phyloP scores from a whole-genome alignment of 2,797 vertebrate genomes.

The Myiotriccus ornatus region DNA sequence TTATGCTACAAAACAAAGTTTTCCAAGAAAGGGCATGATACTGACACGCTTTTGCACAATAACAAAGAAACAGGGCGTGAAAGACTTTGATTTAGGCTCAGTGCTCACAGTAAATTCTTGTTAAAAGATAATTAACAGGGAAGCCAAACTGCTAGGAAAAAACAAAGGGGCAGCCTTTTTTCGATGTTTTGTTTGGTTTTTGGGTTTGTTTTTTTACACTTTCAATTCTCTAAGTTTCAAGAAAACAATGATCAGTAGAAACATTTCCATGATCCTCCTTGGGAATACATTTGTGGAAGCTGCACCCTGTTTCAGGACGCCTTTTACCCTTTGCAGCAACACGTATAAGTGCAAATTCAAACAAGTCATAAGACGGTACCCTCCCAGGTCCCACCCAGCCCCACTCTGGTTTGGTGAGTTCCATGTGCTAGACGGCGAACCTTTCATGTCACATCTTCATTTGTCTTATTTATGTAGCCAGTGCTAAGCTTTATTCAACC shows the following conservation, averaged over 20 bases:
- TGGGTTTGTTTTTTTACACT: background rate
- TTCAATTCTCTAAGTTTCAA: background rate
- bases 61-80: background rate
- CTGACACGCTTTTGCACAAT: background rate
- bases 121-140: background rate
- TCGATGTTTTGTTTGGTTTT: background rate
- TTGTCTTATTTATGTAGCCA: slow-evolving; percentile 39
- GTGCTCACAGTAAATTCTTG: background rate
- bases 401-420: slow-evolving; percentile 47
- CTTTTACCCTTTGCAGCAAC: slow-evolving; percentile 22
- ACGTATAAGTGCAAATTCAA: background rate
- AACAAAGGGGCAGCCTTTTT: background rate
- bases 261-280: background rate
- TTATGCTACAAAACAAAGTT: background rate
- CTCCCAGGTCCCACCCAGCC: slow-evolving; percentile 52
- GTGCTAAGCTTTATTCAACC: slow-evolving; percentile 26
- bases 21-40: background rate
- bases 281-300: background rate
- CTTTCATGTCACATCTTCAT: slow-evolving; percentile 45
- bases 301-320: background rate
- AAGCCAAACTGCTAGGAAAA: background rate
- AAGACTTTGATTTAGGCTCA: background rate
- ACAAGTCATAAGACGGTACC: background rate
- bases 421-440: background rate
- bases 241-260: background rate